Base-by-base conservation (phyloP, 2,888 invertebrate species). In the Hypercompe scribonia region DNA sequence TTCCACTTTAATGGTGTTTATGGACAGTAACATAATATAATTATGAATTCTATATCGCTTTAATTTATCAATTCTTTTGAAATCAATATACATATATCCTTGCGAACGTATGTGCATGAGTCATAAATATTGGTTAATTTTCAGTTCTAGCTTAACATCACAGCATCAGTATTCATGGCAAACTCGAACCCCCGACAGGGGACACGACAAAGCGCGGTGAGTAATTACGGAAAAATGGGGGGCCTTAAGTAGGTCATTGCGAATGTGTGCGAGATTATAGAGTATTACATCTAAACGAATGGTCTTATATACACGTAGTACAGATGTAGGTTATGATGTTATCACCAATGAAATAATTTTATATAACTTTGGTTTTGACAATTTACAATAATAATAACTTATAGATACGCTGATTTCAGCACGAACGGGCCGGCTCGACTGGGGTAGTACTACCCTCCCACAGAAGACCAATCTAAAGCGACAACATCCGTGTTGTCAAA, bases 211-310 rank as follows among this genome's bases (percentile, higher is more conserved):
- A 92, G 93, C 86, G 87, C 86, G 90, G 92, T 91, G 93, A 94
- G 94, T 95, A 94, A 95, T 94, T 95, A 93, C 94, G 92, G 94
- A 94, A 94, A 94, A 94, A 94, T 93, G 92, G 94, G 39, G 94
- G 93, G 80, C 85, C 61, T 91, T 89, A 94, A 89, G 91, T 95
- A 82, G 94, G 94, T 94, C 94, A 95, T 82, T 88, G 90, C 86
- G 89, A 82, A 84, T 80, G 84, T 83, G 84, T 84, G 84, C 83
- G 86, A 90, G 91, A 90, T 91, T 91, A 83, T 89, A 85, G 77
- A 68, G 78, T 76, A 61, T 73, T 72, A 65, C 65, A 69, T 71
- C 79, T 70, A 76, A 74, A 71, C 58, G 75, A 31, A 66, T 61
- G 15, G 24, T 50, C 39, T 15, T 28, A 28, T 67, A 18, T 67